Conservation (phyloP, 1,140 invertebrate species). For the Anastrepha ludens region DNA sequence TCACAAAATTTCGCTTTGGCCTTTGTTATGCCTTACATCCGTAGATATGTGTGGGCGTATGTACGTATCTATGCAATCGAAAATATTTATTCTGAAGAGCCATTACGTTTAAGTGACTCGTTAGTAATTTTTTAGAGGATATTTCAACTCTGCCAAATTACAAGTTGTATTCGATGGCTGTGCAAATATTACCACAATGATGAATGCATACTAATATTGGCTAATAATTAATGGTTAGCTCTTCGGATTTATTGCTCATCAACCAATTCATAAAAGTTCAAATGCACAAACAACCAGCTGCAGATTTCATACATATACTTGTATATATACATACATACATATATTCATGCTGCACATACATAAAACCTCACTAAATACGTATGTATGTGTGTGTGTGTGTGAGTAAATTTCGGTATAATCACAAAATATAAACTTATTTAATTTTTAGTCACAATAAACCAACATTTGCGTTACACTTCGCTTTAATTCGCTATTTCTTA, state of each 20-base stretch:
- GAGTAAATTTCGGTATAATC: constrained; percentile 48
- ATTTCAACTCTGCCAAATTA: no score
- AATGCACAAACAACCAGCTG: background rate
- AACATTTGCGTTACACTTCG: constrained; percentile 14
- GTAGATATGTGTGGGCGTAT: no score
- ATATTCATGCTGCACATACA: background rate
- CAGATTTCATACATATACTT: constrained; percentile 1
- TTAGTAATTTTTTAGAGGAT: no score
- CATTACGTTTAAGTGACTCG: no score
- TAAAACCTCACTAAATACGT: constrained; percentile 20
- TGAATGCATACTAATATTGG: no score
- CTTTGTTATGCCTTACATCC: no score
- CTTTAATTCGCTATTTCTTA: background rate
- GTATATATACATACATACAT: background rate
- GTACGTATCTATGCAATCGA: no score
- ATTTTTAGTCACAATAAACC: constrained; percentile 43
- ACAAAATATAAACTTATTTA: constrained; percentile 39
- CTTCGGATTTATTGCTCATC: constrained; percentile 13
- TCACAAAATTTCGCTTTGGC: no score
- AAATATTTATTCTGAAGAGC: no score
- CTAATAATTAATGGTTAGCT: background rate
- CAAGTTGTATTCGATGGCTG: no score
- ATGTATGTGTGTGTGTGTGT: background rate
- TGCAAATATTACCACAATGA: no score
- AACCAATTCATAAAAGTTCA: background rate